A percentile compares a stretch with the other conserved stretches of the same genome.
Conservation (phyloP, 2,113 vertebrate genomes). For the Bucco capensis region DNA sequence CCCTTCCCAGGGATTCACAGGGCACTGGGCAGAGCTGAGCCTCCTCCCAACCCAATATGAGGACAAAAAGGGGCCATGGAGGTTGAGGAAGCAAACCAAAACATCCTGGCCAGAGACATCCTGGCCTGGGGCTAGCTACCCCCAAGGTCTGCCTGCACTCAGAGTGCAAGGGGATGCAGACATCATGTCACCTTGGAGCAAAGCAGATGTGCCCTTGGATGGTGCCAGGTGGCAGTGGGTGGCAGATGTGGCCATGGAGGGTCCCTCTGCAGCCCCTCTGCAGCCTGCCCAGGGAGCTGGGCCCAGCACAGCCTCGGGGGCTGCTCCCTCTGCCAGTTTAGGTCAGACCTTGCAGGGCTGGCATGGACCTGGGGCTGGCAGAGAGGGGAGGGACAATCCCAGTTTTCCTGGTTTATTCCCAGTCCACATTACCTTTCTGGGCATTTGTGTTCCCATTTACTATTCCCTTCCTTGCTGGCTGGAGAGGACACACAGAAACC, state of each 20-base stretch:
- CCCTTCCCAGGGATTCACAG: background rate
- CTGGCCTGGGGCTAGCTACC: background rate
- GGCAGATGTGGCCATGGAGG: background rate
- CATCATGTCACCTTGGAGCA: accelerated
- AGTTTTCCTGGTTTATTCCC: background rate
- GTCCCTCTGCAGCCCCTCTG: background rate
- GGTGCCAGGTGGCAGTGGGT: background rate
- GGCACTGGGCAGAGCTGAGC: background rate
- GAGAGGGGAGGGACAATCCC: background rate
- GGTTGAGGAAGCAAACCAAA: background rate
- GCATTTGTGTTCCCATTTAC: background rate
- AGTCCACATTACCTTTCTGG: accelerated
- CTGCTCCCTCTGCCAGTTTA: background rate
- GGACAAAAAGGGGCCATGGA: background rate
- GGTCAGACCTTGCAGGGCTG: background rate
- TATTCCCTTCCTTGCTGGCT: background rate
- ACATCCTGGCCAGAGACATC: background rate
- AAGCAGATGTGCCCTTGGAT: background rate
- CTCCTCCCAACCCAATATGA: accelerated
- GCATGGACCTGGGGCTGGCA: no score
- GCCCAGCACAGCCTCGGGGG: accelerated
- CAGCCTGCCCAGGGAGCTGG: accelerated
- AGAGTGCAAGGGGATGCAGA: background rate
- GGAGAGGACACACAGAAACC: background rate
- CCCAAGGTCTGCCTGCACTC: background rate